Evolutionary conservation across 2,113 vertebrate species (phyloP), one percentile per base, ranked within the genome.

Genomic region (Sinocyclocheilus rhinocerous): DNA sequence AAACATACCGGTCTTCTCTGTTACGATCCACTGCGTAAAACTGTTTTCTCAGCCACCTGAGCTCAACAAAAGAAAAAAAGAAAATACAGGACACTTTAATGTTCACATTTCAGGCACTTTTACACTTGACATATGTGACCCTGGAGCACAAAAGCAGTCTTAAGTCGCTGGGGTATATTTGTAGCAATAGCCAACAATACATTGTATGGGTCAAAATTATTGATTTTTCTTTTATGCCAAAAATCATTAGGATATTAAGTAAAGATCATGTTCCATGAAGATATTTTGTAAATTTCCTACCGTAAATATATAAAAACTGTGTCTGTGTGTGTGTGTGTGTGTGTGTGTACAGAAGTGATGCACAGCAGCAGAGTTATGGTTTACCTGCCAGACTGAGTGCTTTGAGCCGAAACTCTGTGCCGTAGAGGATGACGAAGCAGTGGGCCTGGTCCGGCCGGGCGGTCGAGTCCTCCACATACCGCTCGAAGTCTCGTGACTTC

Each of bases 21-120:
- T 97, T 99, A 73, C 98, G 96, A 89, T 99, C 97, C 55, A 98
- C 94, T 0, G 97, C 96, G 76, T 99, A 99, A 92, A 99, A 99
- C 94, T 99, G 98, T 88, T 99, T 99, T 85, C 98, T 95, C 85
- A 99, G 95, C 98, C 98, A 99, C 93, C 98, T 99, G 20, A 59
- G 65, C 18, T 33, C 6, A 45, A 29, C 70, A 48, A n/a, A 4
- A 84, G 45, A 42, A 63, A 57, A 70, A 0, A 12, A 26, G 6
- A 61, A 75, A 78, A 63, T 26, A 15, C 12, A 29, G 63, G 63
- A 13, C 57, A n/a, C 22, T 0, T 22, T n/a, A 22, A 61, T 55
- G 6, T 20, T 55, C 52, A 55, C 16, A 18, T 22, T 59, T 9
- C 20, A 59, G 55, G 55, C 20, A 22, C 55, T 52, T 52, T 52